Base-by-base conservation (phyloP, 1,140 invertebrate genomes). In the Drosophila dunni region DNA sequence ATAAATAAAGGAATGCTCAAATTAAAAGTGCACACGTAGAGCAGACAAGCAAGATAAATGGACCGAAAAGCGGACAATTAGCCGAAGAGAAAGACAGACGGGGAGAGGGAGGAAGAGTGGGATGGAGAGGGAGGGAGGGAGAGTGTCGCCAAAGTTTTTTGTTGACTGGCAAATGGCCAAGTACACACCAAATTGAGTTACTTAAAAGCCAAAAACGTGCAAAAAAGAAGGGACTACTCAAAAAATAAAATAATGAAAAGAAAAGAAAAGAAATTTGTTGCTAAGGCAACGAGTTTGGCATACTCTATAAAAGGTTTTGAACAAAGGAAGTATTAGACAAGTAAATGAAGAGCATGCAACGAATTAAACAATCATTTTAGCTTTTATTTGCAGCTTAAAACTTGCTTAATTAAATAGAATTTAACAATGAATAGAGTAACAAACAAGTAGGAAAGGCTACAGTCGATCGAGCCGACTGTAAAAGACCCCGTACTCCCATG, bases 1-100 rank as follows among this genome's bases (percentile, higher is more conserved):
- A 88, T 83, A 88, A 84, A 83, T 82, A 86, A 88, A 84, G 78
- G 84, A 81, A 84, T 61, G 62, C 62, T 71, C 66, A 84, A 89
- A 86, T 88, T 88, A 89, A 86, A 81, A 89, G 68, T 67, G 74
- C 65, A 62, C 69, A 66, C 56, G 69, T 60, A 20, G 33, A 29
- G 44, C 11, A 42, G 40, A 13, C 44, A 45, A 72, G 58, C 48
- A 79, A 71, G 72, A 86, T 83, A 79, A 88, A 86, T 88, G 84
- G 69, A 74, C 72, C 62, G 69, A 62, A 54, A 45, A 78, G 81
- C 79, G 72, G 70, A 53, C 79, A 90, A 81, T 80, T 89, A 84
- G 72, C 69, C 40, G 53, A 24, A 44, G 45, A 56, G 56, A 40
- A 42, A 33, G 33, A 24, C 11, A 51, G 29, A 44, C 51, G 48